Evolutionary conservation across 2,113 vertebrate species (phyloP).

Genomic region (Catharus bicknelli): DNA sequence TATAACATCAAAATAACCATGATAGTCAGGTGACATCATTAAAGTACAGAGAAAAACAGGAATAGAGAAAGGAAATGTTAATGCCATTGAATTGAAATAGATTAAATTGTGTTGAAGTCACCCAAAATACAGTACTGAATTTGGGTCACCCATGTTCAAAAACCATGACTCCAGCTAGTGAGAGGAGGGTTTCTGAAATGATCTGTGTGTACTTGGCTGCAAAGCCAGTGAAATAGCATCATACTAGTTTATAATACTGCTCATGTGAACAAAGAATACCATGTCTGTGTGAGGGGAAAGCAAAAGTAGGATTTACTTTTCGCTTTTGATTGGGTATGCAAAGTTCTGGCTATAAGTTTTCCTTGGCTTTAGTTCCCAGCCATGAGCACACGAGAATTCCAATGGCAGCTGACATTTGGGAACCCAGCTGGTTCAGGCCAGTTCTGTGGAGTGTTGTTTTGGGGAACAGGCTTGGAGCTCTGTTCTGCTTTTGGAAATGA

Average conservation of each 20-base stretch:
- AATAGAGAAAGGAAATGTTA: not conserved
- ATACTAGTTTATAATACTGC: not conserved
- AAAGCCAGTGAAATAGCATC: not conserved
- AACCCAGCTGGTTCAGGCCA: not conserved
- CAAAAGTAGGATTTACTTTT: not conserved
- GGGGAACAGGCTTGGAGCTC: not conserved
- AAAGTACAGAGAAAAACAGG: not conserved
- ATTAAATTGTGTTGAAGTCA: not conserved
- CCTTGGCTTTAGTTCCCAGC: not conserved
- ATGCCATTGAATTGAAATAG: not conserved
- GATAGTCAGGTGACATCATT: not conserved
- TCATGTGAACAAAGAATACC: not conserved
- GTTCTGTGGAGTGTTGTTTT: not conserved
- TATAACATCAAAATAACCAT: not conserved
- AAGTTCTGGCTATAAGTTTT: not conserved
- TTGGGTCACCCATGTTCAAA: not conserved
- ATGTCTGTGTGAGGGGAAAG: not conserved
- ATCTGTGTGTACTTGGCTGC: not conserved
- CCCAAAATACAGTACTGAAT: not conserved
- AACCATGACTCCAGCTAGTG: not conserved
- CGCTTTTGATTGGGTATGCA: not conserved
- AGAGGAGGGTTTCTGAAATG: not conserved
- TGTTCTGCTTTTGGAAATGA: not conserved
- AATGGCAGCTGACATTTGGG: not conserved
- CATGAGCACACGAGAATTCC: too few species aligned